phyloP scores from a whole-genome alignment of 2,113 vertebrate species.

The Sylvietta virens region DNA sequence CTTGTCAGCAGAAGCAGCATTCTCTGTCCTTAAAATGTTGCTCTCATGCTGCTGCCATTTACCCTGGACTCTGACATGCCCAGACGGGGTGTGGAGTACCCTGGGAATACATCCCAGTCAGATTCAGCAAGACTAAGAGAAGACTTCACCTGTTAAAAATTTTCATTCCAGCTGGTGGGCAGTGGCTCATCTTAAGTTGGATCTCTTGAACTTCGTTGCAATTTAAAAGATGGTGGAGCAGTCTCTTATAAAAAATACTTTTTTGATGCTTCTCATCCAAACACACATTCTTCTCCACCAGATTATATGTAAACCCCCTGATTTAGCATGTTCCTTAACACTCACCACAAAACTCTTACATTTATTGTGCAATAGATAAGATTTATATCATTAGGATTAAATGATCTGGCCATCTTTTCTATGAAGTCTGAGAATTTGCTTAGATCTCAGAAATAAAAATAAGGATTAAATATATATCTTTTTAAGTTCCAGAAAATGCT shows the following conservation, averaged over 20 bases:
- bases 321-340: not conserved
- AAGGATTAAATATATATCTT: not conserved
- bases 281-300: not conserved
- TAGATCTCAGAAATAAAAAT: not conserved
- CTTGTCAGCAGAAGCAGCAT: not conserved
- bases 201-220: not conserved
- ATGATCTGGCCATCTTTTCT: not conserved
- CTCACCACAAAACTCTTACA: not conserved
- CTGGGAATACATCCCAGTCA: not conserved
- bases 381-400: not conserved
- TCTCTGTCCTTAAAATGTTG: not conserved
- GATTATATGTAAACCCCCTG: accelerated
- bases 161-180: not conserved
- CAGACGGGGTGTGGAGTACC: no score
- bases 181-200: not conserved
- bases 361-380: not conserved
- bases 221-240: not conserved
- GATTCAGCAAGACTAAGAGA: not conserved
- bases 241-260: not conserved
- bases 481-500: not conserved
- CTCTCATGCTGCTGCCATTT: not conserved
- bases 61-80: not conserved
- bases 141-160: accelerated
- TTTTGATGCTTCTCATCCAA: not conserved
- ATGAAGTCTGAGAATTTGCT: not conserved